Conservation (phyloP, 2,888 invertebrate genomes). For the Diarsia rubi region DNA sequence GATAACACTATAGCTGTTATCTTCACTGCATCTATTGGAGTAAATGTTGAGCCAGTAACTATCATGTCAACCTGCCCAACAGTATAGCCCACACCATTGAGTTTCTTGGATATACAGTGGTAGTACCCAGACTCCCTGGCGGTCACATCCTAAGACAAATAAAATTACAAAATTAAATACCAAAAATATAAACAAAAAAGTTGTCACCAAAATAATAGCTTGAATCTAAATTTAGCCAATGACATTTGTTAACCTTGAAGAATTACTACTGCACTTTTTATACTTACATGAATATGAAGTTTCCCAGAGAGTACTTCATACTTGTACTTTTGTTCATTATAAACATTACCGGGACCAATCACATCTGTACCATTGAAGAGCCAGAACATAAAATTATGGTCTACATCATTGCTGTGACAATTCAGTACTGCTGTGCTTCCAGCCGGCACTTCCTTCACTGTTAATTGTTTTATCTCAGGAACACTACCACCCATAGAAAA, state of each 20-base stretch:
- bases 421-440: constrained; percentile 91
- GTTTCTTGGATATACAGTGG: constrained; percentile 92
- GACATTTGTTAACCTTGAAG: constrained; percentile 61
- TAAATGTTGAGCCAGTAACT: constrained; percentile 87
- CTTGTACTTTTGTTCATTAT: constrained; percentile 92
- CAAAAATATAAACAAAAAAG: constrained; percentile 18
- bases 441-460: constrained; percentile 89
- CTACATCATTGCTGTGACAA: constrained; percentile 92
- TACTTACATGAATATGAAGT: constrained; percentile 92
- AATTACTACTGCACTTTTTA: not conserved
- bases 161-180: constrained; percentile 28
- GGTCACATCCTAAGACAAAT: constrained; percentile 89
- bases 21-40: constrained; percentile 86
- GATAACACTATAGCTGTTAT: constrained; percentile 86
- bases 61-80: constrained; percentile 91
- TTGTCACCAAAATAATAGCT: constrained; percentile 2
- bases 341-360: constrained; percentile 92
- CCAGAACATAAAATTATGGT: constrained; percentile 93
- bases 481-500: constrained; percentile 67
- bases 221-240: constrained; percentile 33
- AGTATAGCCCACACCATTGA: constrained; percentile 88
- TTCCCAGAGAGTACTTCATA: constrained; percentile 93
- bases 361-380: constrained; percentile 90
- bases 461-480: constrained; percentile 76
- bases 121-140: constrained; percentile 92